A percentile compares a stretch with the other conserved stretches of the same genome.
phyloP scores from a whole-genome alignment of 1,140 invertebrate genomes.

The Amphibalanus amphitrite region DNA sequence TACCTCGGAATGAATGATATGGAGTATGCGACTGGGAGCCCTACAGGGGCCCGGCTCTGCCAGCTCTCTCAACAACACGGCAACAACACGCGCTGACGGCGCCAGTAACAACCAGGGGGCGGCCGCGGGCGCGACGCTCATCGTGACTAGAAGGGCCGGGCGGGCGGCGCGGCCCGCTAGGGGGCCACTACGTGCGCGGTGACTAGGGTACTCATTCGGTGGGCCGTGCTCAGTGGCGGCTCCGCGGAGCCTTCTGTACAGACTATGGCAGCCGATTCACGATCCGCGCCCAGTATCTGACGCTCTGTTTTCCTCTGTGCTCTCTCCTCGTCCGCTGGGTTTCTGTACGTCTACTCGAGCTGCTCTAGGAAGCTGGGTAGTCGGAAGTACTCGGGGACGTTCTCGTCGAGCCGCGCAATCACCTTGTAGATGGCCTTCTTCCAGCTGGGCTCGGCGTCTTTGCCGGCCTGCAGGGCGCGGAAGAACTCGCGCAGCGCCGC shows the following conservation, averaged over 20 bases:
- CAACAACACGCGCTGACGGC: background rate
- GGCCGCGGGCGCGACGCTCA: too few species aligned
- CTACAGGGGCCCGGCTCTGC: too few species aligned
- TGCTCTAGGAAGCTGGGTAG: conserved; percentile 97
- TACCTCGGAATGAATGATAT: background rate
- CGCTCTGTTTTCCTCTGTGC: too few species aligned
- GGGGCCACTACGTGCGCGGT: background rate
- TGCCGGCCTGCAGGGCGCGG: conserved; percentile 85
- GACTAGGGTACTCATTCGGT: background rate
- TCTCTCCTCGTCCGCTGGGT: too few species aligned
- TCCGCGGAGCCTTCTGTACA: background rate
- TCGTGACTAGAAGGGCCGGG: background rate
- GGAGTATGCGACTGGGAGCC: background rate
- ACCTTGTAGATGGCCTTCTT: conserved; percentile 99
- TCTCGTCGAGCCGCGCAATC: conserved; percentile 94
- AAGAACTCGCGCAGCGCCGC: conserved; percentile 96
- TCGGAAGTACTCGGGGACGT: conserved; percentile 98
- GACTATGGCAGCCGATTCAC: background rate
- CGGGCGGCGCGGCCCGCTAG: background rate
- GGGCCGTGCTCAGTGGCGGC: background rate
- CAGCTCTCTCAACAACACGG: background rate
- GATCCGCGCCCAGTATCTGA: too few species aligned
- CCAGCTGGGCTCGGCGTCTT: conserved; percentile 97
- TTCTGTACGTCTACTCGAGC: conserved; percentile 52
- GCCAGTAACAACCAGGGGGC: background rate